Conservation (phyloP, 2,888 invertebrate species). For the Drosophila maculinotata region DNA sequence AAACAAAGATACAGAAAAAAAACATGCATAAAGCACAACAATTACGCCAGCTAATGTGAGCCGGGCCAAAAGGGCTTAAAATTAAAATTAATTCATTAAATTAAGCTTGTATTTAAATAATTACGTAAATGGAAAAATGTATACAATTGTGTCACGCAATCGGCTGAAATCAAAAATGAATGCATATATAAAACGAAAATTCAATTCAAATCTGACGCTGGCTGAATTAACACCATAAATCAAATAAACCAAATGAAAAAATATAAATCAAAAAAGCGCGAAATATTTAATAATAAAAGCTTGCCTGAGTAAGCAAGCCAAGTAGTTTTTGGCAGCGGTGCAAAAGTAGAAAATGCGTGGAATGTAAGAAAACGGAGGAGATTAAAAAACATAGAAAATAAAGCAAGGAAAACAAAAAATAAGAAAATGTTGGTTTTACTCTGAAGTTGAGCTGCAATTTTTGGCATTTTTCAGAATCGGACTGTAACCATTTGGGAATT, state of each 20-base stretch:
- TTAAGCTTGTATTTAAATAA: conserved; percentile 63
- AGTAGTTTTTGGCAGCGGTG: conserved; percentile 29
- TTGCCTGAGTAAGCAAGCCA: conserved; percentile 24
- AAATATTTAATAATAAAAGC: conserved; percentile 24
- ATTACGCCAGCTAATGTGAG: conserved; percentile 23
- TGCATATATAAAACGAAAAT: conserved; percentile 43
- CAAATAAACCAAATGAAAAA: conserved; percentile 19
- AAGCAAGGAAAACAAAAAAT: conserved; percentile 41
- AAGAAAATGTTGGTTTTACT: conserved; percentile 12
- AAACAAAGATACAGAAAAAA: conserved; percentile 11
- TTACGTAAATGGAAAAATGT: conserved; percentile 32
- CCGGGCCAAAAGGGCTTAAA: conserved; percentile 45
- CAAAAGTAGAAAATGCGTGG: conserved; percentile 39
- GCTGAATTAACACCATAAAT: conserved; percentile 38
- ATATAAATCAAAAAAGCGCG: conserved; percentile 9
- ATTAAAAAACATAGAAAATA: conserved; percentile 47
- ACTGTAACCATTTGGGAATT: background rate
- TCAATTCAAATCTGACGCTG: conserved; percentile 32
- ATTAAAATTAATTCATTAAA: conserved; percentile 57
- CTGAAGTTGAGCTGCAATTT: background rate
- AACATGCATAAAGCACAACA: conserved; percentile 18
- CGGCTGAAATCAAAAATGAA: conserved; percentile 50
- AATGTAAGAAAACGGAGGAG: conserved; percentile 28
- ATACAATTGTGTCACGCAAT: conserved; percentile 43
- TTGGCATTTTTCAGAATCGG: background rate